Evolutionary conservation across 23 tunicate genomes (phyloP), one percentile per base, ranked within the genome.

Genomic region (Diplosoma virens): DNA sequence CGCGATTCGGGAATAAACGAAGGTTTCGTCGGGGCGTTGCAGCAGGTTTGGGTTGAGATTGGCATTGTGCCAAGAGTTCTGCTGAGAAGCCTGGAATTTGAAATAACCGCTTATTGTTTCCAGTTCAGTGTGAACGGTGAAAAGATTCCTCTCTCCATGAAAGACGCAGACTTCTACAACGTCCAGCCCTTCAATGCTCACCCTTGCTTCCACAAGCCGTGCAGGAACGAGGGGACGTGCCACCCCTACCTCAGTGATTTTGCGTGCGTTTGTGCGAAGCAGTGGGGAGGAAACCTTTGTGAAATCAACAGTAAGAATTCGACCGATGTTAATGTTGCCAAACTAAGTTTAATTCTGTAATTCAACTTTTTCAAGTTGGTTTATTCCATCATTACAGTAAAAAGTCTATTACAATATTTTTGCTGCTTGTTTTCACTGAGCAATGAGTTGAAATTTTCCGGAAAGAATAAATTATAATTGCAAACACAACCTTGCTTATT

Each of bases 181-280:
- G 86, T 87, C 0, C 68, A 47, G 48, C 81, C 94, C 3, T 87
- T 87, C 82, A 87, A 87, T 36, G 94, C 82, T 3, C 94, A 87
- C 47, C 58, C 78, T 11, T 87, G 94, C 67, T 87, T 36, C 60
- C 85, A 76, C 59, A 23, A 36, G 32, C 94, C 94, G 0, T 87
- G 94, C 81, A 34, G 35, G 30, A 80, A 87, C 37, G 80, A 67
- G 0, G 94, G 94, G n/a, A 36, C 46, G 1, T 87, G 94, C 36
- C 47, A 59, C 45, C 94, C 94, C 3, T 18, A 33, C 17, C 31
- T 66, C 37, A 86, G 82, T 3, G 81, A 87, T 26, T 87, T 33
- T 37, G 27, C 81, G 1, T 87, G 94, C 71, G n/a, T 27, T 55
- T 87, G 94, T 47, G 37, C 41, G 14, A 27, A 55, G 4, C 78